phyloP scores from a whole-genome alignment of 2,888 invertebrate genomes.

The Melipona bicolor region DNA sequence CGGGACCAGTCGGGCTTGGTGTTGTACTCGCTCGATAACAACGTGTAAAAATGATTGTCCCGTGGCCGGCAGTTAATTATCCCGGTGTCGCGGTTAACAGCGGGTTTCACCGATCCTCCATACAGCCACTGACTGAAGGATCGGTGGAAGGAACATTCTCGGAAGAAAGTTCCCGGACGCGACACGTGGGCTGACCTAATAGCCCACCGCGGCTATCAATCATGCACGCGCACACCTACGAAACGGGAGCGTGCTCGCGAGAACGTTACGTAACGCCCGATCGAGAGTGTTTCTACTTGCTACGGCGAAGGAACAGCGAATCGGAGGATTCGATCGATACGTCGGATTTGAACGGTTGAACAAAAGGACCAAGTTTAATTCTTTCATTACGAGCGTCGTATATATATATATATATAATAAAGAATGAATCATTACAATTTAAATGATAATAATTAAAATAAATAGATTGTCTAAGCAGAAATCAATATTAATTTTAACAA shows the following conservation, averaged over 20 bases:
- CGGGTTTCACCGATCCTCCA: slow-evolving; percentile 20
- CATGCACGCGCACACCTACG: slow-evolving; percentile 66
- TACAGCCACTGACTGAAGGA: not conserved
- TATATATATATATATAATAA: too few relatives aligned
- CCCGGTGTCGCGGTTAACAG: slow-evolving; percentile 7
- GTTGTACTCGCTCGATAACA: slow-evolving; percentile 32
- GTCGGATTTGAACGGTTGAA: too few relatives aligned
- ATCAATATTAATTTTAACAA: too few relatives aligned
- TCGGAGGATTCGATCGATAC: too few relatives aligned
- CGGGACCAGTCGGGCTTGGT: not conserved
- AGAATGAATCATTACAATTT: too few relatives aligned
- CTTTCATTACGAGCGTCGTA: too few relatives aligned
- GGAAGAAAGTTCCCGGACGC: slow-evolving; percentile 56
- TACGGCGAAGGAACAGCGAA: not conserved
- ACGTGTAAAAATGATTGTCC: slow-evolving; percentile 43
- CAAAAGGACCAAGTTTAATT: too few relatives aligned
- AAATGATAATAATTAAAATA: too few relatives aligned
- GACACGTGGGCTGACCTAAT: slow-evolving; percentile 71
- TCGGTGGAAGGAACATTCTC: slow-evolving; percentile 29
- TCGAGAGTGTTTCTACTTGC: slow-evolving; percentile 18
- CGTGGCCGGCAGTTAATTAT: slow-evolving; percentile 40
- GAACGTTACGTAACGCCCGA: slow-evolving; percentile 66
- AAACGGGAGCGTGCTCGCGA: slow-evolving; percentile 20
- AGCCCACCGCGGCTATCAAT: slow-evolving; percentile 77
- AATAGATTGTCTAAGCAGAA: too few relatives aligned